These are phyloP conservation scores for Uropsilus gracilis DNA, from an alignment of 2,113 vertebrate genomes.

Conservation along the genomic window DNA sequence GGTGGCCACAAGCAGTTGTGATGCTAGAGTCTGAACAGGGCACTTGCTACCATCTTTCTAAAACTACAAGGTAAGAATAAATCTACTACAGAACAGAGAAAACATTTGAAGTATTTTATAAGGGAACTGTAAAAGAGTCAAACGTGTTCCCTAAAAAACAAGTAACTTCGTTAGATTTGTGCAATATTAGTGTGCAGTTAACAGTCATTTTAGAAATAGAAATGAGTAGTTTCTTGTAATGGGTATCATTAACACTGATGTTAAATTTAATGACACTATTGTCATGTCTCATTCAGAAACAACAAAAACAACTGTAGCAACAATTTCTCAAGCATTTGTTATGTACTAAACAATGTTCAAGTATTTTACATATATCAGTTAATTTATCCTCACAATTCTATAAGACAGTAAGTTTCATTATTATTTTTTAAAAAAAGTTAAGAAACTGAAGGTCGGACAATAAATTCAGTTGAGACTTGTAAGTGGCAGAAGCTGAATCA, in stretches of 20 bases:
- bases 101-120: not conserved
- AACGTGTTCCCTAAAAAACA: not conserved
- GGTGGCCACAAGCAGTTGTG: not conserved
- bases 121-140: not conserved
- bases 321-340: not conserved
- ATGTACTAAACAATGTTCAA: not conserved
- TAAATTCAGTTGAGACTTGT: not conserved
- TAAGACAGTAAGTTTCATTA: not conserved
- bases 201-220: constrained; percentile 20
- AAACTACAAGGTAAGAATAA: constrained; percentile 22
- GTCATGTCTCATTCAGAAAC: not conserved
- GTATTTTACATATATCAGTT: constrained; percentile 12
- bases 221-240: constrained; percentile 2
- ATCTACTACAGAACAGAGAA: not conserved
- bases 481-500: constrained; percentile 33
- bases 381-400: not conserved
- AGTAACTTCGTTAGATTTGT: constrained; percentile 13
- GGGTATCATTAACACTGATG: not conserved
- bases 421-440: not conserved
- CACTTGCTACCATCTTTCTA: not conserved
- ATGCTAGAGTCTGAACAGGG: not conserved
- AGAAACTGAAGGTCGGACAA: not conserved
- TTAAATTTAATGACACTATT: constrained; percentile 33
- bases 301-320: constrained; percentile 21
- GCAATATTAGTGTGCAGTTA: not conserved